phyloP scores from a whole-genome alignment of 2,888 invertebrate genomes.

The Ichneumon xanthorius region DNA sequence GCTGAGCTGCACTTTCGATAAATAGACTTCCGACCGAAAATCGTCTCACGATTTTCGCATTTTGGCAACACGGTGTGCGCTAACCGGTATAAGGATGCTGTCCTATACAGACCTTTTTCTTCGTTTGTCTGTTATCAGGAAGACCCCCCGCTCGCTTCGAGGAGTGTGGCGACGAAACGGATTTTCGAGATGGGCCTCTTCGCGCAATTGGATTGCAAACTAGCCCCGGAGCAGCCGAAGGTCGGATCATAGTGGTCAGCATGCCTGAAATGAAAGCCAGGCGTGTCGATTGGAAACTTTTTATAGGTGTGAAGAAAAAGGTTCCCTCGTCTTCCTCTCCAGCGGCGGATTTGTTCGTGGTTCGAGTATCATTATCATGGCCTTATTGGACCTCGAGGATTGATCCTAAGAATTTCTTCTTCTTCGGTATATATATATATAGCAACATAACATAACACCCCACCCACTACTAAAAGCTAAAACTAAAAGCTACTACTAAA shows the following conservation, averaged over 20 bases:
- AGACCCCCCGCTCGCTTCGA: background rate
- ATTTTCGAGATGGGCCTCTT: conserved; percentile 32
- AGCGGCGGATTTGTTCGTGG: background rate
- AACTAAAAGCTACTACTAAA: too few species aligned
- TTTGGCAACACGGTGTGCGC: background rate
- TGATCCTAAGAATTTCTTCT: conserved; percentile 1
- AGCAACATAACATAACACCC: background rate
- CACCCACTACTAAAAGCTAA: too few species aligned
- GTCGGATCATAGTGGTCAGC: conserved; percentile 48
- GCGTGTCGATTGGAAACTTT: conserved; percentile 45
- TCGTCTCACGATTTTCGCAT: conserved; percentile 13
- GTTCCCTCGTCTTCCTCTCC: conserved; percentile 4
- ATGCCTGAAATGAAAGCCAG: conserved; percentile 48
- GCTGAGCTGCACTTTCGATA: conserved; percentile 4
- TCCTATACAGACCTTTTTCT: background rate
- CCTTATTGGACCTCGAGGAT: background rate
- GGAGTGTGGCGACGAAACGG: conserved; percentile 28
- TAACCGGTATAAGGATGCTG: background rate
- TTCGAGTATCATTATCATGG: background rate
- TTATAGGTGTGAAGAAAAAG: conserved; percentile 25
- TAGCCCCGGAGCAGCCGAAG: conserved; percentile 12
- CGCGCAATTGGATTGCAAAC: conserved; percentile 54
- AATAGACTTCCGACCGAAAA: background rate
- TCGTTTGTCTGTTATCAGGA: background rate
- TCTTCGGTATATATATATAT: background rate